phyloP scores from a whole-genome alignment of 2,113 vertebrate species.

The Rhombomys opimus region DNA sequence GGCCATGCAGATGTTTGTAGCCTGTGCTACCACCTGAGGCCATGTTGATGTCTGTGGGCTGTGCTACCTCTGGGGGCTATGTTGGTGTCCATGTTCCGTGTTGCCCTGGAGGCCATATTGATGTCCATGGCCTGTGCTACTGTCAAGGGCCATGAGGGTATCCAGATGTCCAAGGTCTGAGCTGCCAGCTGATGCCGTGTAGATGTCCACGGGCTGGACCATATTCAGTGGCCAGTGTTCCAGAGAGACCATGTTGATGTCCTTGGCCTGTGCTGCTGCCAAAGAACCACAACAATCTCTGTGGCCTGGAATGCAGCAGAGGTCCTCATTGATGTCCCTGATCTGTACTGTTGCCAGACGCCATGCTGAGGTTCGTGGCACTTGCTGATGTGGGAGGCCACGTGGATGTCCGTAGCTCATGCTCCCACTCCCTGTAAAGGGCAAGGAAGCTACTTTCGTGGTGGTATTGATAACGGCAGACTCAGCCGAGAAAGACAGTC shows the following conservation, averaged over 20 bases:
- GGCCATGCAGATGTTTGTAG: neutral
- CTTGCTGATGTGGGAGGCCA: neutral
- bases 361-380: neutral
- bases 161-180: no score
- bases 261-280: neutral
- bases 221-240: neutral
- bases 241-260: neutral
- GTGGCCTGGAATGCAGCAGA: neutral
- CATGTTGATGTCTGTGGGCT: neutral
- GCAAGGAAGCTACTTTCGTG: neutral
- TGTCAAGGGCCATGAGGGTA: no score
- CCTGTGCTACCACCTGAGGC: no score
- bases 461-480: neutral
- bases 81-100: neutral
- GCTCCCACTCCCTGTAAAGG: neutral
- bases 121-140: neutral
- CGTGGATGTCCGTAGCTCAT: neutral
- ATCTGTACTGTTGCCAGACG: neutral
- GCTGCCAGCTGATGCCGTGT: neutral
- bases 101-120: neutral
- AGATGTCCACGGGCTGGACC: neutral
- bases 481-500: neutral
- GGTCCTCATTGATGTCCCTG: neutral
- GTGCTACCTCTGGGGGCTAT: no score
- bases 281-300: neutral